phyloP scores from a whole-genome alignment of 2,113 vertebrate species.

The Nycticryphes semicollaris region DNA sequence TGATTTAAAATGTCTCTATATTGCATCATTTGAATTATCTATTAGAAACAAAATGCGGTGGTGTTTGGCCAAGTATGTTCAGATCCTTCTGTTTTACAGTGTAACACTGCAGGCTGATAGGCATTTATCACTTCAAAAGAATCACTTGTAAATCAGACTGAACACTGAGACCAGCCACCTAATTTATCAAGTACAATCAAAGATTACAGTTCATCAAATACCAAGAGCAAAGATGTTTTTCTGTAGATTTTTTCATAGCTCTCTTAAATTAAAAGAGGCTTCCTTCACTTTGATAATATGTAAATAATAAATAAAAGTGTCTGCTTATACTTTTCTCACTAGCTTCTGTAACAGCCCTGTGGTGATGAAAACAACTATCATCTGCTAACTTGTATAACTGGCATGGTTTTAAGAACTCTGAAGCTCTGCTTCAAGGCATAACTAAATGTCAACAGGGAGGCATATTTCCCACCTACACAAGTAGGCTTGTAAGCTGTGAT shows the following conservation, averaged over 20 bases:
- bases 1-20: background rate
- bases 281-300: slow-evolving; percentile 54
- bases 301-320: slow-evolving; percentile 59
- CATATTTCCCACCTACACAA: slow-evolving; percentile 48
- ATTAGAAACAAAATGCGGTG: background rate
- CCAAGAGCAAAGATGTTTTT: slow-evolving; percentile 4
- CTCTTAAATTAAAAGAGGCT: slow-evolving; percentile 26
- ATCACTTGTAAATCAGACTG: slow-evolving; percentile 38
- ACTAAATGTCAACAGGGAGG: slow-evolving; percentile 44
- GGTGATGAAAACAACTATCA: slow-evolving; percentile 54
- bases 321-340: slow-evolving; percentile 25
- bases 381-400: slow-evolving; percentile 47
- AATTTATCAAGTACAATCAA: slow-evolving; percentile 54
- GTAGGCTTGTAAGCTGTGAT: background rate
- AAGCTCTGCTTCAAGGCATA: slow-evolving; percentile 45
- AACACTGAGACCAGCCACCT: slow-evolving; percentile 14
- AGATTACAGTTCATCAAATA: slow-evolving; percentile 49
- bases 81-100: slow-evolving; percentile 24
- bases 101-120: slow-evolving; percentile 40
- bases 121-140: slow-evolving; percentile 56
- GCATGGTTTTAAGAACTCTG: slow-evolving; percentile 32
- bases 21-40: background rate
- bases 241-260: slow-evolving; percentile 2
- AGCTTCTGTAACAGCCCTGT: slow-evolving; percentile 6
- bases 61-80: slow-evolving; percentile 13